Base-by-base conservation (phyloP, 2,888 invertebrate species). In the Beris morrisii region DNA sequence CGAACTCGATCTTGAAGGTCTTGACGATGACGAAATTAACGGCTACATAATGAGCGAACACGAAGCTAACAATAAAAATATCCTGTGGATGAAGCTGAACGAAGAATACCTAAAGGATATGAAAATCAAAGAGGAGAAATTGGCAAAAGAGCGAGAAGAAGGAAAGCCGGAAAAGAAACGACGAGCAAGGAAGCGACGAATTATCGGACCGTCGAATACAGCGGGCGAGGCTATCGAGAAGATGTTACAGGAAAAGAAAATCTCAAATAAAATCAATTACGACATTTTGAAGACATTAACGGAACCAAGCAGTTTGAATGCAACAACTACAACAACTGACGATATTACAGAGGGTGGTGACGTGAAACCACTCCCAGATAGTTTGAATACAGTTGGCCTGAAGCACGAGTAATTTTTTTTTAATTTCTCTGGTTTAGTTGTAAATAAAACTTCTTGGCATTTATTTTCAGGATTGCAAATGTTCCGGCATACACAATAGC, bases 241-340 rank as follows among this genome's bases (percentile, higher is more conserved):
- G 82, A 95, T 98, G 88, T 82, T 98, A 22, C 93, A 92, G 72
- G 97, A 97, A 78, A 96, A 96, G 81, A 93, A 93, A 77, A 91
- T 98, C 71, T 98, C 98, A 4, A 89, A 88, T 4, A 99, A 99
- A 84, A 97, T 99, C 65, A 97, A 99, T 81, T 99, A 99, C 76
- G 97, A 98, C 73, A 97, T 97, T 46, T 82, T 98, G 67, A 92
- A 92, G 79, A 92, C 90, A 73, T 82, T 97, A 65, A 81, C 79
- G 5, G 77, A 53, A 46, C 70, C 71, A 31, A 67, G 68, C 13
- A 38, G 28, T 15, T 48, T 56, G 15, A 30, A 3, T 28, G n/a
- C 7, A 9, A 5, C 55, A 38, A 1, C 28, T 7, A 48, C 13
- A 5, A n/a, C 12, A 5, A 43, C n/a, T 45, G 28, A 45, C 7